Evolutionary conservation across 2,113 vertebrate species (phyloP).

Genomic region (Trematocara nigrifrons): DNA sequence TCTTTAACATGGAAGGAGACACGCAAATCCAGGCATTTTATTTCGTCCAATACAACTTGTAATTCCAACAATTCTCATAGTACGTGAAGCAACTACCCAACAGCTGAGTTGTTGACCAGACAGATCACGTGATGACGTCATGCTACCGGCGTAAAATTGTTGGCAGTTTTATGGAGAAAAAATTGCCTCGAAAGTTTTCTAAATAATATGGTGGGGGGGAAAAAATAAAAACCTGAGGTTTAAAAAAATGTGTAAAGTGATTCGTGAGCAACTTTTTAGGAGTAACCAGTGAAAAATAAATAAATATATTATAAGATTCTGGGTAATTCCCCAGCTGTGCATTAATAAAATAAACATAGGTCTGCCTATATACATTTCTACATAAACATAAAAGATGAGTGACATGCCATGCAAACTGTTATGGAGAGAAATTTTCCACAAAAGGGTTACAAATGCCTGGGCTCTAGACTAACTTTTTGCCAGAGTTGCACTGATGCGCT

Average conservation of each 20-base stretch:
- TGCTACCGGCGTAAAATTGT: neutral
- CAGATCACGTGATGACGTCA: constrained; percentile 39
- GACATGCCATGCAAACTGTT: neutral
- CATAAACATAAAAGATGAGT: neutral
- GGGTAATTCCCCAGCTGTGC: neutral
- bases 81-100: constrained; percentile 6
- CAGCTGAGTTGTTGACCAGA: constrained; percentile 56
- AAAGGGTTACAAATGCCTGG: neutral
- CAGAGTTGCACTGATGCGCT: neutral
- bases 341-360: neutral
- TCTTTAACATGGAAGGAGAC: neutral
- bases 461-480: neutral
- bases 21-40: neutral
- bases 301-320: neutral
- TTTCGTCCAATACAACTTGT: rapidly evolving
- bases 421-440: neutral
- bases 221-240: neutral
- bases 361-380: neutral
- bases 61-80: neutral
- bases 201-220: neutral
- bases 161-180: neutral
- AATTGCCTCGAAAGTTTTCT: neutral
- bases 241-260: neutral
- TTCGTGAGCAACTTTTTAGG: neutral
- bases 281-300: neutral